These are phyloP conservation scores for Agonopterix arenella DNA, from an alignment of 2,888 invertebrate species.

Conservation along the genomic window DNA sequence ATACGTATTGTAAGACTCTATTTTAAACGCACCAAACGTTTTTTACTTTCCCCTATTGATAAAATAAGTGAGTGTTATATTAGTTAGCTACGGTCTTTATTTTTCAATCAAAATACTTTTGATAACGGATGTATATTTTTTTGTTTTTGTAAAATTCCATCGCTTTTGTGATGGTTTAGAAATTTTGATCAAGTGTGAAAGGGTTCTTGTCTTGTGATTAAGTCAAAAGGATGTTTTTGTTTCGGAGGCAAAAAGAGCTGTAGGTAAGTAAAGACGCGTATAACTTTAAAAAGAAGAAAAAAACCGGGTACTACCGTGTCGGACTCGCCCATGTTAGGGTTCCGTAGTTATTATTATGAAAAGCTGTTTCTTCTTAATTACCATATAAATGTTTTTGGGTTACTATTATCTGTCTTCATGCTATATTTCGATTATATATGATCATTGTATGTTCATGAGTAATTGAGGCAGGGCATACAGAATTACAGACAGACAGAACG, in stretches of 20 bases:
- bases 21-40: not conserved
- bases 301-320: too few relatives aligned
- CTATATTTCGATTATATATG: slow-evolving; percentile 2
- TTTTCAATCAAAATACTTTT: slow-evolving; percentile 71
- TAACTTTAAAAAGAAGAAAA: too few relatives aligned
- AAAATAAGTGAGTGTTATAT: slow-evolving; percentile 36
- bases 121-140: slow-evolving; percentile 53
- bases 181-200: slow-evolving; percentile 69
- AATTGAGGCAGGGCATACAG: too few relatives aligned
- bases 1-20: too few relatives aligned
- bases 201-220: slow-evolving; percentile 55
- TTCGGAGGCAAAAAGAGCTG: slow-evolving; percentile 11
- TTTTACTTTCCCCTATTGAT: slow-evolving; percentile 7
- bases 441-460: too few relatives aligned
- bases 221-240: slow-evolving; percentile 51
- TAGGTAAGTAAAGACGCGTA: too few relatives aligned
- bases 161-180: slow-evolving; percentile 44
- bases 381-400: too few relatives aligned
- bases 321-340: too few relatives aligned
- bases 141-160: slow-evolving; percentile 36
- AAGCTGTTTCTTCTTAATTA: too few relatives aligned
- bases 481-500: too few relatives aligned
- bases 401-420: too few relatives aligned
- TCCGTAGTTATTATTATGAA: too few relatives aligned
- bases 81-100: slow-evolving; percentile 65